Evolutionary conservation across 2,113 vertebrate species (phyloP).

Genomic region (Sapajus apella): DNA sequence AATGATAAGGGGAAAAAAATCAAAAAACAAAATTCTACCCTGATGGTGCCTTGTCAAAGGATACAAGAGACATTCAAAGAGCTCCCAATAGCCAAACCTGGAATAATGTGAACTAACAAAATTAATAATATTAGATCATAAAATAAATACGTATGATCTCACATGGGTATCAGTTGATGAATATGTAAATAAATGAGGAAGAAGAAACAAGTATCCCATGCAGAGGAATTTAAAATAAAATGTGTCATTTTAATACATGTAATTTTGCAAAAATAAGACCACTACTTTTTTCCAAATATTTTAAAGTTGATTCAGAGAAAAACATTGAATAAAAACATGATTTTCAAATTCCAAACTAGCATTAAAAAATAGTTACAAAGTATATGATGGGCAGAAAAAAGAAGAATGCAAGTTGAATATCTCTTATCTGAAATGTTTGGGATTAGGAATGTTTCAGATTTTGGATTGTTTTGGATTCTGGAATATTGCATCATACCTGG

Average conservation of each 20-base stretch:
- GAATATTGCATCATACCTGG: neutral
- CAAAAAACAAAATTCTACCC: neutral
- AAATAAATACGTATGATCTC: neutral
- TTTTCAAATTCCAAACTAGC: neutral
- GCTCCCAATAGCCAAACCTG: too few species aligned
- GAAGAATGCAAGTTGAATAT: neutral
- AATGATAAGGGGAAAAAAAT: neutral
- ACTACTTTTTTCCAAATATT: neutral
- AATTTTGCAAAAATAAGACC: neutral
- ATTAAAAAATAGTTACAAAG: neutral
- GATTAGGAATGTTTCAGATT: neutral
- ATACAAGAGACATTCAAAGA: neutral
- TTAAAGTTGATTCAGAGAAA: neutral
- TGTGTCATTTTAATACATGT: neutral
- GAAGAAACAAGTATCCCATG: neutral
- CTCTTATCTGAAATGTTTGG: neutral
- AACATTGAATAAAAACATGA: neutral
- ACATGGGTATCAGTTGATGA: neutral
- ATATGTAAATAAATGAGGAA: neutral
- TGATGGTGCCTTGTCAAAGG: neutral
- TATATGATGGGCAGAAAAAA: neutral
- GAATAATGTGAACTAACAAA: neutral
- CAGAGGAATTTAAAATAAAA: neutral
- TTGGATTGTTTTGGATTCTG: neutral
- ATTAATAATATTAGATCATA: neutral